A percentile compares a stretch with the other conserved stretches of the same genome.
phyloP scores from a whole-genome alignment of 2,888 invertebrate species.

The Pristionchus japonicus region DNA sequence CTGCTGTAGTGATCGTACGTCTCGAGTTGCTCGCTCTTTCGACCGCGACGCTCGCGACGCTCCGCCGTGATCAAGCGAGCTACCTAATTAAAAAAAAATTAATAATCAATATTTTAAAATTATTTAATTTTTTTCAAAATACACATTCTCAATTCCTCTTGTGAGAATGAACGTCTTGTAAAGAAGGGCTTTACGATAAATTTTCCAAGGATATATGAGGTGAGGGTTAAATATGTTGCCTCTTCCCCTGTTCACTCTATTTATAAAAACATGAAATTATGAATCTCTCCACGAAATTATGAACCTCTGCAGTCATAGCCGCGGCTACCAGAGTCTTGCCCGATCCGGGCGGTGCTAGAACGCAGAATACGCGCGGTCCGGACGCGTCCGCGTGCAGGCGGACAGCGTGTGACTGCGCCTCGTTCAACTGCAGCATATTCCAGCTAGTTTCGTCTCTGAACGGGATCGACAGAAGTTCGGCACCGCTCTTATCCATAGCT shows the following conservation, averaged over 20 bases:
- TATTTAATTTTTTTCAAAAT: too few species aligned
- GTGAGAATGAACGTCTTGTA: too few species aligned
- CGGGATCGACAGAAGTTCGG: background rate
- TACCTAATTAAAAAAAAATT: background rate
- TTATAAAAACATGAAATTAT: too few species aligned
- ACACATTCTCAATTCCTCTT: too few species aligned
- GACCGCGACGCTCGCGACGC: background rate
- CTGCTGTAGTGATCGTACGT: too few species aligned
- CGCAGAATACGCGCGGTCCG: background rate
- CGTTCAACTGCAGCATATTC: background rate
- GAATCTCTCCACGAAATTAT: too few species aligned
- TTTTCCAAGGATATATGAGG: too few species aligned
- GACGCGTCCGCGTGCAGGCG: background rate
- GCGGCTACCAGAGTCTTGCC: background rate
- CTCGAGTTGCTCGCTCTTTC: too few species aligned
- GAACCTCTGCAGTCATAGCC: background rate
- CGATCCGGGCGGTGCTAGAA: background rate
- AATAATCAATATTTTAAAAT: too few species aligned
- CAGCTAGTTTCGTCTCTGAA: background rate
- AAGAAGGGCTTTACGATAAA: too few species aligned
- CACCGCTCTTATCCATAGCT: background rate
- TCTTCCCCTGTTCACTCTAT: too few species aligned
- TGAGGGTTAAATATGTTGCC: too few species aligned
- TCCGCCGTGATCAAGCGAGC: background rate
- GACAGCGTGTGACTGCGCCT: background rate